These are phyloP conservation scores for Chaetura pelagica DNA, from an alignment of 2,113 vertebrate genomes.

Conservation along the genomic window DNA sequence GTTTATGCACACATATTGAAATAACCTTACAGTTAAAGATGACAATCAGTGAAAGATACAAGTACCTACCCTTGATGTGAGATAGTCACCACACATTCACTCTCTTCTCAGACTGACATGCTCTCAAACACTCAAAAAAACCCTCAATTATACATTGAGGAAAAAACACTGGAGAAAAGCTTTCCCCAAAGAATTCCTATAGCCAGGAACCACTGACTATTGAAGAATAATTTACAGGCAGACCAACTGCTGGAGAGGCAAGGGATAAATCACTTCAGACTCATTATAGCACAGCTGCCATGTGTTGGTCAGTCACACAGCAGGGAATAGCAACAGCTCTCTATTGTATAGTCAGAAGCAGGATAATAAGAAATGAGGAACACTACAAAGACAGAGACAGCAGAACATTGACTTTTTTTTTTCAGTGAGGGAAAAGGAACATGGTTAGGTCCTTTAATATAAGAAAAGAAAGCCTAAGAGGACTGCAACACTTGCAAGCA, in stretches of 20 bases:
- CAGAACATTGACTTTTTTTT: neutral
- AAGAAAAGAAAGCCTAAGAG: neutral
- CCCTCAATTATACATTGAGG: neutral
- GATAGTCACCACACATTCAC: neutral
- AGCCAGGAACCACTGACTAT: neutral
- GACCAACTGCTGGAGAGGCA: neutral
- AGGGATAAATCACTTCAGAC: neutral
- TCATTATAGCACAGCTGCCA: neutral
- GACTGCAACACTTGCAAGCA: neutral
- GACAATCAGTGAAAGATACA: neutral
- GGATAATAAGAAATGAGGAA: neutral
- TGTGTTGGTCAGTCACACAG: neutral
- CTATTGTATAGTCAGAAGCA: neutral
- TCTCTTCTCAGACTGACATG: neutral
- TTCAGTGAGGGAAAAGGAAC: neutral
- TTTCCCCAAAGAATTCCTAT: neutral
- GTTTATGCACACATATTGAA: neutral
- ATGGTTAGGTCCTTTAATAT: neutral
- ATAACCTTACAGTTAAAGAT: neutral
- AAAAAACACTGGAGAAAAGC: neutral
- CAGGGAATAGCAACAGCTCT: neutral
- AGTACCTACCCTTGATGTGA: neutral
- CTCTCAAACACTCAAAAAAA: neutral
- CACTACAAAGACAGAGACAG: neutral
- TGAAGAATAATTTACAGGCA: neutral